Percentiles rank a stretch among this genome's conserved stretches.
phyloP scores from a whole-genome alignment of 1,140 invertebrate genomes.

The Mizuhopecten yessoensis region DNA sequence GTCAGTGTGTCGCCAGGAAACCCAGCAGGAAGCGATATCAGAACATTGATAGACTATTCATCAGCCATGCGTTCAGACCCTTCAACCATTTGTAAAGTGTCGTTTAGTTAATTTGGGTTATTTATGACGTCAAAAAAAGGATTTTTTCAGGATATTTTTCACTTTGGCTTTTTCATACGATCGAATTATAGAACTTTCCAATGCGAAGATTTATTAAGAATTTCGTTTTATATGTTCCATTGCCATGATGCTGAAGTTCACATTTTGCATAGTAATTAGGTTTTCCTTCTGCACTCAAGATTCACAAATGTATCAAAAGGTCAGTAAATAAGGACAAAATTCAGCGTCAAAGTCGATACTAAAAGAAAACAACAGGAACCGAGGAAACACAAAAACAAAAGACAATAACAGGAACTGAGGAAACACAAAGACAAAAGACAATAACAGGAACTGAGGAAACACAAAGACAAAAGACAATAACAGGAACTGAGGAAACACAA shows the following conservation, averaged over 20 bases:
- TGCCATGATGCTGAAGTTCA: not conserved
- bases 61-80: not conserved
- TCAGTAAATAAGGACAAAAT: too few relatives aligned
- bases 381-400: too few relatives aligned
- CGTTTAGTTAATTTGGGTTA: not conserved
- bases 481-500: too few relatives aligned
- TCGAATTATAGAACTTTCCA: not conserved
- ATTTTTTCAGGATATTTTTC: too few relatives aligned
- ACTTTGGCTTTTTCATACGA: not conserved
- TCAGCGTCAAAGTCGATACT: too few relatives aligned
- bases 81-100: slow-evolving; percentile 5
- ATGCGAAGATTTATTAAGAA: not conserved
- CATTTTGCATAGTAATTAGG: not conserved
- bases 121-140: too few relatives aligned
- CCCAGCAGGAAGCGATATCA: not conserved
- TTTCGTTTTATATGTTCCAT: not conserved
- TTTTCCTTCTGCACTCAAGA: not conserved
- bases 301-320: too few relatives aligned
- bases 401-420: not conserved
- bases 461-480: too few relatives aligned
- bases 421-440: not conserved
- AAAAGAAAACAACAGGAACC: too few relatives aligned
- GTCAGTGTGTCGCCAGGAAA: not conserved
- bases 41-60: not conserved
- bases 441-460: too few relatives aligned